Evolutionary conservation across 1,140 invertebrate species (phyloP), one percentile per base, ranked within the genome.

Genomic region (Tetragonula clypearis): DNA sequence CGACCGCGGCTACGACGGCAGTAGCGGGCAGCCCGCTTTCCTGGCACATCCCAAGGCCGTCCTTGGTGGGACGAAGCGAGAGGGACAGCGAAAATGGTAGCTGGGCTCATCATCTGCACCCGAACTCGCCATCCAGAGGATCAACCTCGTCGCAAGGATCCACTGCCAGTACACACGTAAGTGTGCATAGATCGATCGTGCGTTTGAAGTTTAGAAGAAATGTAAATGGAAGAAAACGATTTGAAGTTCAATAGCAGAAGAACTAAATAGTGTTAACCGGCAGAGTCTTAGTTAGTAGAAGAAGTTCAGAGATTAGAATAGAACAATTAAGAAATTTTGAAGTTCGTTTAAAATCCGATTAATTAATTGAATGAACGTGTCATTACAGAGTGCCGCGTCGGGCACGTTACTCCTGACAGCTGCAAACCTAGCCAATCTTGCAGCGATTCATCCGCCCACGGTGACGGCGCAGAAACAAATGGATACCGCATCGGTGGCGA

Each of bases 1-100:
- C 92, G 84, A 93, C 90, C 72, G 90, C 91, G 88, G 86, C 88
- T 74, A 85, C 88, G 60, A 87, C 93, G 76, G 89, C 92, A 79
- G 92, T 92, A 71, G 85, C 89, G 69, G 87, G 88, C 23, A 92
- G 90, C 77, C 91, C 90, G 88, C 92, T 92, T 89, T 96, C 96
- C 87, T 97, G 97, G 97, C 97, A 97, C 92, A 97, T 97, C 93
- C 97, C 97, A 87, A 96, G 97, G 95, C 97, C 97, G 89, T 97
- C 97, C 90, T 94, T 97, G 87, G 92, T 94, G 73, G 93, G 93
- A 15, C 95, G 95, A 74, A 95, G 94, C 85, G 94, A 94, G 85
- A 93, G 90, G 62, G 92, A 93, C 86, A 94, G 93, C 80, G 94
- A 94, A 72, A 93, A 93, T 91, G 93, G 92, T 80, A 95, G 90